Base-by-base conservation (phyloP, 2,797 vertebrate species). In the Hippocampus kuda region DNA sequence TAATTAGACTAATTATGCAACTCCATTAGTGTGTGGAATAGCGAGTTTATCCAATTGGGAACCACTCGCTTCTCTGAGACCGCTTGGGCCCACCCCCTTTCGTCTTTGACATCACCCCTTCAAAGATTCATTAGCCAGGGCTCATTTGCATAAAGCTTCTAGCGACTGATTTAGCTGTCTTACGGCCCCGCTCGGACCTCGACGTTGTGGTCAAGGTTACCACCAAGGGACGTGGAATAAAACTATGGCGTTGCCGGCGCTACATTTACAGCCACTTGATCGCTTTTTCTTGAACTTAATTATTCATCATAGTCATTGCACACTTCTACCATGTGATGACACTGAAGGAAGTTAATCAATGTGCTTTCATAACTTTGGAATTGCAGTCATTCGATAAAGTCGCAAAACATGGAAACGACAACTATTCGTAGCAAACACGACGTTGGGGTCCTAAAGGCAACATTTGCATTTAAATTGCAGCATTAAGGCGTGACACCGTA, bases 61-160 rank as follows among this genome's bases (percentile, higher is more conserved):
- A 20, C 4, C 71, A 78, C 77, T 75, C 75, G 72, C 81, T 72
- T 81, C 69, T 81, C 75, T 77, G 81, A 76, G 66, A 76, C 62
- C 59, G 57, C 72, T 79, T 70, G 73, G 69, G 75, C 78, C 74
- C 66, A 30, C 84, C 81, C 79, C 65, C 73, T 79, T 89, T 89
- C 90, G 88, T 89, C 89, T 89, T 91, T 91, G 86, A 86, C 84
- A 89, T 88, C 80, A 86, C 82, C 86, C 89, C 83, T 88, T 91
- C 89, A 92, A 90, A 91, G 84, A 90, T 90, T 91, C 87, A 92
- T 89, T 85, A 88, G 78, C 72, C 67, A 0, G 75, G 71, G 68
- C 71, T 73, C 34, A 89, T 91, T 90, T 90, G 85, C 91, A 91
- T 92, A 84, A 89, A 88, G 83, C 83, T 86, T 87, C 85, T 90